These are phyloP conservation scores for Morphnarchus princeps DNA, from an alignment of 2,113 vertebrate genomes.

Conservation along the genomic window DNA sequence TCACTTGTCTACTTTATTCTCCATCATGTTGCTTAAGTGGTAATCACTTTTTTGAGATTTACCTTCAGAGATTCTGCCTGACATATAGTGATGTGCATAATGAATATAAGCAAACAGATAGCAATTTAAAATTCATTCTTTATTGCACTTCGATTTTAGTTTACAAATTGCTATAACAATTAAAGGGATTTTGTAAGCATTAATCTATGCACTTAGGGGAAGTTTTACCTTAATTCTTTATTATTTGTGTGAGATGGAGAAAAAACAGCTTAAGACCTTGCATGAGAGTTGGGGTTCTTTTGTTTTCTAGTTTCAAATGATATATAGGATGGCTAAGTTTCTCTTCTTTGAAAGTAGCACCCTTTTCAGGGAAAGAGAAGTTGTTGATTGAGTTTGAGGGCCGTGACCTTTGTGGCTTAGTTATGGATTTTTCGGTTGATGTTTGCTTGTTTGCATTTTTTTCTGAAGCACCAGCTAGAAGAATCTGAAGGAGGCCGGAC, in stretches of 20 bases:
- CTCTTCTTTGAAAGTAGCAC: background rate
- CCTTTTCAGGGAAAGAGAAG: background rate
- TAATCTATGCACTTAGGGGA: background rate
- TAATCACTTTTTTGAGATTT: slow-evolving; percentile 27
- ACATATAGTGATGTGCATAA: background rate
- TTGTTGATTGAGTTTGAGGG: background rate
- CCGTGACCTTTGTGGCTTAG: background rate
- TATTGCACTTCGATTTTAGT: background rate
- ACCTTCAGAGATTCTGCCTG: slow-evolving; percentile 16
- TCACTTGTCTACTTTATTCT: slow-evolving; percentile 27
- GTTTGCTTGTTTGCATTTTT: background rate
- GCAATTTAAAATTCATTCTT: slow-evolving; percentile 1
- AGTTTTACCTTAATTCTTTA: background rate
- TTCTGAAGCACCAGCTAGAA: background rate
- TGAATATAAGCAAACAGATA: background rate
- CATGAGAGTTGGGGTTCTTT: background rate
- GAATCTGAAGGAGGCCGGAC: background rate
- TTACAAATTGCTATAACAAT: background rate
- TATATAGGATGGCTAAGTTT: background rate
- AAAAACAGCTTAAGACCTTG: background rate
- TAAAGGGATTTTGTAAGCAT: background rate
- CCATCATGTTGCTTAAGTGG: background rate
- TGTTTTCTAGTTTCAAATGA: background rate
- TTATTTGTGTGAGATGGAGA: background rate
- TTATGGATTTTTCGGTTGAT: background rate